Base-by-base conservation (phyloP, 2,797 vertebrate genomes). In the Lagocephalus sceleratus region DNA sequence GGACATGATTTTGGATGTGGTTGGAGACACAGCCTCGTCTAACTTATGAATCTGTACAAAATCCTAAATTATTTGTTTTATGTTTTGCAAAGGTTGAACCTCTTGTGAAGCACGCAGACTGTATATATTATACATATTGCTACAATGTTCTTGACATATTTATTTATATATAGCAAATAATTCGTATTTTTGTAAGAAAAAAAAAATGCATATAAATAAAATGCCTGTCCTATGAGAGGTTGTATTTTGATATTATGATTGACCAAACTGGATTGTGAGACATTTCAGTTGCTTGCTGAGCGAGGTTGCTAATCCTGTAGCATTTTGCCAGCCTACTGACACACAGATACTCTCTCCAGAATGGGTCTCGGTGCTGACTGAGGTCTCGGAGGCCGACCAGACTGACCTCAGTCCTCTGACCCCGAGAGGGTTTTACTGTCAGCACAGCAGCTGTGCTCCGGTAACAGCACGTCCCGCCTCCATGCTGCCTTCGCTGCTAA, bases 131-230 rank as follows among this genome's bases (percentile, higher is more conserved):
- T 68, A 60, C 44, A 52, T 75, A 58, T 63, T 57, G 72, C 76
- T 66, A 42, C 69, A 73, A 76, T 60, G 74, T 84, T 81, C 66
- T 60, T 66, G 26, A 39, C 22, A 75, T 92, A 90, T 92, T 90
- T 92, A 91, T 92, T 91, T 91, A 78, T 87, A 89, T 82, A 87
- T 69, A 87, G 44, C 85, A 62, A 81, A 76, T 11, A 51, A 52
- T 79, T 85, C 83, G 83, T 88, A 89, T 87, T 91, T 90, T 91
- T 89, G 83, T 88, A 80, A 77, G 78, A 75, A 82, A 79, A 73
- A 46, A 44, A 66, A 66, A 23, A 11, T 35, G 26, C 69, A 74
- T 73, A 76, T 65, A 14, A 83, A 82, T 81, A 75, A 81, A 86
- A 71, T 21, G 49, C 43, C 61, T 70, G 73, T 69, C 35, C 35